Conservation (phyloP, 2,888 invertebrate species). For the Eumerus sabulonum region DNA sequence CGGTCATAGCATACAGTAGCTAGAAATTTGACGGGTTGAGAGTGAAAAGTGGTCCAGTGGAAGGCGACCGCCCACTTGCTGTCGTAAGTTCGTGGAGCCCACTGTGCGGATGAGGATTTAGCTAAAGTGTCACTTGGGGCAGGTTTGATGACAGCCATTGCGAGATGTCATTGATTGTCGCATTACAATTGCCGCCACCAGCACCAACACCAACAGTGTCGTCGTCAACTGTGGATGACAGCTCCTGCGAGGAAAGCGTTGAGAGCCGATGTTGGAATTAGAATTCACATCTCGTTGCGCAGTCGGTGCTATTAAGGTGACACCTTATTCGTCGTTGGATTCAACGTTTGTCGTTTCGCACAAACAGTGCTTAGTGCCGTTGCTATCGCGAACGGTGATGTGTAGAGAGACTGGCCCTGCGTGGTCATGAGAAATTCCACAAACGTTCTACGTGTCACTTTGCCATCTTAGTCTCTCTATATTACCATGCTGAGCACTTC, state of each 20-base stretch:
- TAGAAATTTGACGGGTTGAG: constrained; percentile 31
- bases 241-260: constrained; percentile 12
- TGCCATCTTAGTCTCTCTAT: no score
- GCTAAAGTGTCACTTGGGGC: constrained; percentile 56
- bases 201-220: constrained; percentile 28
- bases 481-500: no score
- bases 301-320: constrained; percentile 68
- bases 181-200: no score
- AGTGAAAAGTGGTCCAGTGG: constrained; percentile 22
- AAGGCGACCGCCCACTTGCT: constrained; percentile 62
- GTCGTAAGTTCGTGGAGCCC: not conserved
- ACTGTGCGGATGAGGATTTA: constrained; percentile 40
- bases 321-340: constrained; percentile 67
- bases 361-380: constrained; percentile 10
- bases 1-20: constrained; percentile 35
- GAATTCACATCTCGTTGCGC: constrained; percentile 64
- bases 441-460: constrained; percentile 66
- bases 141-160: constrained; percentile 67
- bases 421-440: constrained; percentile 63
- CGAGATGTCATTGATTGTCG: constrained; percentile 65
- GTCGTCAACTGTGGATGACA: constrained; percentile 32
- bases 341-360: constrained; percentile 45
- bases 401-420: constrained; percentile 17
- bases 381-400: not conserved
- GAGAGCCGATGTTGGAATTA: constrained; percentile 48